Evolutionary conservation across 2,888 invertebrate genomes (phyloP), one percentile per base, ranked within the genome.

Genomic region (Parnassius glacialis): DNA sequence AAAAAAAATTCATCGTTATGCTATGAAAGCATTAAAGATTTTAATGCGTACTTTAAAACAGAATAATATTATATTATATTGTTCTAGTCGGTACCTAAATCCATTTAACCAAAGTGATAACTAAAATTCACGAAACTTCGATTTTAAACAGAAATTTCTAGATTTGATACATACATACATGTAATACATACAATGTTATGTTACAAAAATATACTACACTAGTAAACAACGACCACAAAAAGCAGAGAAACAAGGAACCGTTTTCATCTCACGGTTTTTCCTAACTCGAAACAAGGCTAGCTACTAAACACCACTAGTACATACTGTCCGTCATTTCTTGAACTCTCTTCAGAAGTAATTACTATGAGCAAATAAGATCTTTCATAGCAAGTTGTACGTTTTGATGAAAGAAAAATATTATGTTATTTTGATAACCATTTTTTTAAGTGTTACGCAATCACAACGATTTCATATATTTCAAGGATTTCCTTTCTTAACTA

Each of bases 201-300:
- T 10, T 11, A 25, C 5, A 51, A 59, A 59, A 57, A 50, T 42
- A 34, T n/a, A n/a, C n/a, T 25, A n/a, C 20, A 52, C 13, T 12
- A 5, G 34, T 34, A 34, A 48, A 13, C 52, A 16, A 44, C 16
- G 52, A 54, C 44, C 16, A 44, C 45, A 50, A 43, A 58, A 55
- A n/a, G 16, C 48, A 9, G 42, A 43, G 25, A 55, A 59, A 64
- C 63, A 48, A 60, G 64, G 57, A 64, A 64, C 48, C 16, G 48
- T 60, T 60, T 64, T 43, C 59, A 55, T 59, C 59, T 59, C 59
- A 59, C 57, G 42, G 59, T 57, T 60, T 59, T 57, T 57, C 53
- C 53, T 57, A 41, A 52, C 50, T 48, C 64, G 44, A 50, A 52
- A 57, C 73, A 73, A 74, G 74, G 74, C 64, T 71, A 74, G 70